phyloP scores from a whole-genome alignment of 2,888 invertebrate genomes.

The Lepidocyrtoides sp. region DNA sequence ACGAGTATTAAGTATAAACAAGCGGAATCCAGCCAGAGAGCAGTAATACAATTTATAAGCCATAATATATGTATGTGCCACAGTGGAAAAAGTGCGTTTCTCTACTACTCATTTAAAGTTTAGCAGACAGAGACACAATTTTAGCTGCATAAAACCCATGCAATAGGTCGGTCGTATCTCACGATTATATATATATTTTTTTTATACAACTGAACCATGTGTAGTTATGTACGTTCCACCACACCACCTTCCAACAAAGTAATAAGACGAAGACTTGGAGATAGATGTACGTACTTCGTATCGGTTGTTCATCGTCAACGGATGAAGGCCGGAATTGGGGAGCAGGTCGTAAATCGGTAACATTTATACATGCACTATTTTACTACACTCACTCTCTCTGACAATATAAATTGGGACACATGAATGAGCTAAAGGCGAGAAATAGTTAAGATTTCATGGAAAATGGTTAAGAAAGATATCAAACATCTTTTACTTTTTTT shows the following conservation, averaged over 20 bases:
- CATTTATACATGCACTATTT: slow-evolving; percentile 56
- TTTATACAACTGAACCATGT: not conserved
- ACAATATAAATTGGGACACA: slow-evolving; percentile 84
- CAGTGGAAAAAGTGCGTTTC: no score
- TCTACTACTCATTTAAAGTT: slow-evolving; percentile 47
- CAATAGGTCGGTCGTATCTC: slow-evolving; percentile 20
- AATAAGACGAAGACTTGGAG: slow-evolving; percentile 16
- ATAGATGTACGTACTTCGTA: slow-evolving; percentile 68
- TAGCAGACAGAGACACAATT: slow-evolving; percentile 3
- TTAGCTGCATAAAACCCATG: slow-evolving; percentile 37
- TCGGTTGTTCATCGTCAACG: slow-evolving; percentile 62
- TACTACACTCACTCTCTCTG: slow-evolving; percentile 36
- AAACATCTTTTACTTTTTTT: slow-evolving; percentile 49
- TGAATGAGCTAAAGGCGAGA: slow-evolving; percentile 83
- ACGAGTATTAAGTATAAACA: no score
- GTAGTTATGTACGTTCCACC: not conserved
- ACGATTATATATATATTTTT: no score
- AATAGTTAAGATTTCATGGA: slow-evolving; percentile 85
- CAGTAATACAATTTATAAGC: not conserved
- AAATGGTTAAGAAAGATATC: slow-evolving; percentile 72
- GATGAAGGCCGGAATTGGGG: slow-evolving; percentile 83
- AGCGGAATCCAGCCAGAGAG: no score
- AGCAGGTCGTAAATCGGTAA: slow-evolving; percentile 85
- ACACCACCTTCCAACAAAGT: not conserved
- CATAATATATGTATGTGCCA: not conserved